Conservation (phyloP, 2,113 vertebrate genomes). For the Thamnaconus septentrionalis region DNA sequence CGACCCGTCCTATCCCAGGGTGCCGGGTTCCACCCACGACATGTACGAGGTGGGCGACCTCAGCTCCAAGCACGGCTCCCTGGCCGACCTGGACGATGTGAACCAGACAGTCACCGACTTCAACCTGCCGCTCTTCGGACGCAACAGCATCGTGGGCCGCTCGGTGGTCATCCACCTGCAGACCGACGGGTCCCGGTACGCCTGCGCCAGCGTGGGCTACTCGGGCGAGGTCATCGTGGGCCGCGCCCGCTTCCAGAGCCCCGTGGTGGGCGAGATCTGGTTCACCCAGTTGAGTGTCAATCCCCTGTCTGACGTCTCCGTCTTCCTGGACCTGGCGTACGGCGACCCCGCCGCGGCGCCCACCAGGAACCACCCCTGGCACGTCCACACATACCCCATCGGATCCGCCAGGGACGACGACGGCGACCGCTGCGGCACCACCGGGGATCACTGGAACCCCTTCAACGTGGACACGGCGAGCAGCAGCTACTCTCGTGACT, state of each 20-base stretch:
- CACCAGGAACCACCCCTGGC: conserved; percentile 77
- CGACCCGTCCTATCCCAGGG: conserved; percentile 58
- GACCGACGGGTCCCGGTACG: conserved; percentile 47
- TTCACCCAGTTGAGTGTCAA: conserved; percentile 71
- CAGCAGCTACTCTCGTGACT: conserved; percentile 63
- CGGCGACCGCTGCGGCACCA: conserved; percentile 55
- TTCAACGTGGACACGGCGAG: conserved; percentile 52
- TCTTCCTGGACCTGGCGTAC: conserved; percentile 75
- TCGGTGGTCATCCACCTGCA: conserved; percentile 75
- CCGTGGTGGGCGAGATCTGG: conserved; percentile 72
- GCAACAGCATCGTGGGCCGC: conserved; percentile 79
- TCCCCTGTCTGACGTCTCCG: conserved; percentile 77
- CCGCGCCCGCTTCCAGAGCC: conserved; percentile 66
- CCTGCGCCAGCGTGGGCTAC: conserved; percentile 73
- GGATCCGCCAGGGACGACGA: conserved; percentile 74
- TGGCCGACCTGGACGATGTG: conserved; percentile 28
- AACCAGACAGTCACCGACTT: conserved; percentile 63
- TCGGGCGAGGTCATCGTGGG: conserved; percentile 66
- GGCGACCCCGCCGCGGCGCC: conserved; percentile 39
- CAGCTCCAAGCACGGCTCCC: conserved; percentile 70
- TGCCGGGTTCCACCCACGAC: conserved; percentile 72
- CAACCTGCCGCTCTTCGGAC: conserved; percentile 80
- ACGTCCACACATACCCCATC: conserved; percentile 76
- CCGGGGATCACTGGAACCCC: conserved; percentile 79
- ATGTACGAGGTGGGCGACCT: conserved; percentile 79